Conservation (phyloP, 37 sponge, comb jelly and placozoan genomes). For the Axinella damicornis region DNA sequence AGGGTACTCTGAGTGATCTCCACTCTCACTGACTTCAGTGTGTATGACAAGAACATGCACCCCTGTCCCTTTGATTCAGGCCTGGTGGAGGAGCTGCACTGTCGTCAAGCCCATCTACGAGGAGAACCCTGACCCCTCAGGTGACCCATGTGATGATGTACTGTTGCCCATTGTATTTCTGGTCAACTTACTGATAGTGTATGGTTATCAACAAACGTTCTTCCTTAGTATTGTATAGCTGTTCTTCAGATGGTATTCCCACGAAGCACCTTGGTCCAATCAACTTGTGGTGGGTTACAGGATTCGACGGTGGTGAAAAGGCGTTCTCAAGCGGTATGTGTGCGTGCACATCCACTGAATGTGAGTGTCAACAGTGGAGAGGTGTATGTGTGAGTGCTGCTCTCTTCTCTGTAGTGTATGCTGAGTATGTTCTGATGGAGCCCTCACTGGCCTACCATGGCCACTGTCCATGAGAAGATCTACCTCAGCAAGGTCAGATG, state of each 20-base stretch:
- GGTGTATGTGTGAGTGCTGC: too few relatives aligned
- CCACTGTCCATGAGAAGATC: conserved; percentile 81
- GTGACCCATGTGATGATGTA: too few relatives aligned
- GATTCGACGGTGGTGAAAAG: conserved; percentile 90
- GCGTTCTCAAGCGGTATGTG: conserved; percentile 85
- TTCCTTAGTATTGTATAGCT: too few relatives aligned
- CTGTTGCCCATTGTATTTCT: too few relatives aligned
- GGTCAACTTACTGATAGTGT: too few relatives aligned
- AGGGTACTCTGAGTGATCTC: neutral
- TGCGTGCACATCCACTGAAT: neutral
- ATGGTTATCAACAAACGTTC: too few relatives aligned
- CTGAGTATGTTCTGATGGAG: conserved; percentile 90
- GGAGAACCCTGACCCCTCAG: conserved; percentile 86
- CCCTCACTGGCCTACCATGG: conserved; percentile 83
- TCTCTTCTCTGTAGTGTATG: conserved; percentile 57
- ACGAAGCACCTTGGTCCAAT: conserved; percentile 79
- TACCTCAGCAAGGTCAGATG: conserved; percentile 86
- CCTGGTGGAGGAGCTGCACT: conserved; percentile 91
- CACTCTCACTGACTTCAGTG: conserved; percentile 17
- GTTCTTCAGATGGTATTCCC: conserved; percentile 59
- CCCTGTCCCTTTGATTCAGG: conserved; percentile 92
- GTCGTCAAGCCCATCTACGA: conserved; percentile 92
- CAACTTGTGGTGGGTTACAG: conserved; percentile 88
- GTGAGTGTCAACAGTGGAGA: neutral
- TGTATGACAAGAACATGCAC: conserved; percentile 91